Base-by-base conservation (phyloP, 2,797 vertebrate species). In the Champsocephalus gunnari region DNA sequence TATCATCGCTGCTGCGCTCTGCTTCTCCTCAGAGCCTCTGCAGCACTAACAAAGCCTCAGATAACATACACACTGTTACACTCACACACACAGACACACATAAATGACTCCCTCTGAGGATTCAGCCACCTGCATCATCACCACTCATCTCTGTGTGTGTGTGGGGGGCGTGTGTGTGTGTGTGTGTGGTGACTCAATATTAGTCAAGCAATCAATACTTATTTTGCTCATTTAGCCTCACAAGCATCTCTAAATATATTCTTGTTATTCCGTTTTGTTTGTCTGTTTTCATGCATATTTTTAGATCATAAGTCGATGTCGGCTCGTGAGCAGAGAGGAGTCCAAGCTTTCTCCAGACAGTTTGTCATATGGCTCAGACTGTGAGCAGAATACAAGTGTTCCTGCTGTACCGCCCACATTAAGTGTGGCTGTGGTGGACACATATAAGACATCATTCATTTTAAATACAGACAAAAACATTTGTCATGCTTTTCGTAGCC, bases 41-140 rank as follows among this genome's bases (percentile, higher is more conserved):
- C 84, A 75, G 83, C 62, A 69, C 77, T 73, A 82, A 79, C 80
- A 82, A 85, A 69, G 66, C 72, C 75, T 60, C 43, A 17, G 4
- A 48, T 77, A 54, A 73, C 66, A 57, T 53, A 79, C 28, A 85
- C 49, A 57, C 67, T 24, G 28, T 69, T 51, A 67, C 45, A 3
- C 43, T 58, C n/a, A 34, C 41, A 54, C 47, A 73, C 44, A 81
- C 56, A 80, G 17, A 77, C 51, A 58, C 63, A 68, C n/a, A 13
- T 24, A 69, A 75, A 86, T 38, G 2, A 73, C 64, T 74, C 73
- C 71, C 59, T 65, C 7, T 56, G 67, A 70, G 73, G 60, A 71
- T 69, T 83, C 77, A 67, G 73, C 79, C 72, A 83, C 66, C 56
- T 75, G 54, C 82, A 72, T 45, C 68, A 16, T 10, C 60, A 19